A percentile compares a stretch with the other conserved stretches of the same genome.
phyloP scores from a whole-genome alignment of 2,888 invertebrate genomes.

The Pycnomerus fuliginosus region DNA sequence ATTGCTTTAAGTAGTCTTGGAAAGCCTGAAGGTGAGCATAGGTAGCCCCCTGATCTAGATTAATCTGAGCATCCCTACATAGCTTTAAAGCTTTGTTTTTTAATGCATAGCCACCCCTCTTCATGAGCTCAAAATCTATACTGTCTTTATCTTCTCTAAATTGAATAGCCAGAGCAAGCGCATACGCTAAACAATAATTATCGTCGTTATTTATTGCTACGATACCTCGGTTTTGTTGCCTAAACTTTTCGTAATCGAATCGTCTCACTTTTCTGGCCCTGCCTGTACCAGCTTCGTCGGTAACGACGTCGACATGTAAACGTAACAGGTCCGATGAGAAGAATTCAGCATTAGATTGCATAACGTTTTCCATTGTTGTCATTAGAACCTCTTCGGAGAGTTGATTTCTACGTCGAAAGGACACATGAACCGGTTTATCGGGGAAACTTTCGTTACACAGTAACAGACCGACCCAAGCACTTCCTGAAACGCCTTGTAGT shows the following conservation, averaged over 20 bases:
- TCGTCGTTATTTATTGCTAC: neutral
- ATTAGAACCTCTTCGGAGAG: too few relatives aligned
- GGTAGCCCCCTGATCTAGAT: conserved; percentile 3
- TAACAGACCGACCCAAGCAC: too few relatives aligned
- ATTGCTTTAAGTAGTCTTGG: conserved; percentile 5
- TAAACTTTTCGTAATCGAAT: neutral
- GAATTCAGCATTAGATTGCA: too few relatives aligned
- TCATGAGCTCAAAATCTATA: neutral
- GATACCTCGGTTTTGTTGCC: neutral
- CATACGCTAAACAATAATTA: conserved; percentile 3
- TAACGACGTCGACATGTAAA: too few relatives aligned
- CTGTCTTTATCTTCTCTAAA: neutral
- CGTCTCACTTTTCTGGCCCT: neutral
- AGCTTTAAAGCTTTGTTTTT: conserved; percentile 1
- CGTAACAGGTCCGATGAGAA: too few relatives aligned
- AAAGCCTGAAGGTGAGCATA: conserved; percentile 2
- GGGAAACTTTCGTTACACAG: too few relatives aligned
- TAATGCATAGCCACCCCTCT: neutral
- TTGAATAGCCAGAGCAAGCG: neutral
- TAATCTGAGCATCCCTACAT: neutral
- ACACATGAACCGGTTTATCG: too few relatives aligned
- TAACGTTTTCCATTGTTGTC: too few relatives aligned
- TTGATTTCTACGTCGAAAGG: too few relatives aligned
- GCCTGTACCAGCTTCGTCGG: too few relatives aligned
- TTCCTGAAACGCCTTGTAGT: too few relatives aligned